These are phyloP conservation scores for Crotalus horridus DNA, from an alignment of 2,113 vertebrate genomes.

Conservation along the genomic window DNA sequence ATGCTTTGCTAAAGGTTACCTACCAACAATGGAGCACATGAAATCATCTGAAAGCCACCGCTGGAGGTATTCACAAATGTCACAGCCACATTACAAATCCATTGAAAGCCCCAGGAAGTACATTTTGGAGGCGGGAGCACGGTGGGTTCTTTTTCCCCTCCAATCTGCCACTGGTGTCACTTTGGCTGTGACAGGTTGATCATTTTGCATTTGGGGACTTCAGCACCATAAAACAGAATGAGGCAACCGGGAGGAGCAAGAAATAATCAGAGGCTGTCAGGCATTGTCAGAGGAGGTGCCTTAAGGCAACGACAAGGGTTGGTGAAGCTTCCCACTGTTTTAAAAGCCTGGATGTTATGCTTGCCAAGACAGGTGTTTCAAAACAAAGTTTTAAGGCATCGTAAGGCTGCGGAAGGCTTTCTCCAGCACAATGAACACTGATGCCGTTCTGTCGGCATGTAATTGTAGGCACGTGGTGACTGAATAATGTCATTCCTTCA, in stretches of 20 bases:
- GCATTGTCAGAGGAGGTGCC: constrained; percentile 25
- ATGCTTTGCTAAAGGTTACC: constrained; percentile 44
- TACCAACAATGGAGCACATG: constrained; percentile 59
- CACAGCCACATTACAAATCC: constrained; percentile 55
- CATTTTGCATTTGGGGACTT: constrained; percentile 44
- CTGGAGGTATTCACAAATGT: constrained; percentile 55
- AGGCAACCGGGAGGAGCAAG: constrained; percentile 22
- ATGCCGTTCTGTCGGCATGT: background rate
- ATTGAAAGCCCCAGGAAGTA: constrained; percentile 47
- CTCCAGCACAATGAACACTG: background rate
- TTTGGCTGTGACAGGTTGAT: constrained; percentile 55
- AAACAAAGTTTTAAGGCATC: background rate
- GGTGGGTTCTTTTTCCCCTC: constrained; percentile 34
- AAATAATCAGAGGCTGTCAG: constrained; percentile 29
- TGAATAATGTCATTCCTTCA: background rate
- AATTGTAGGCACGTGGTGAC: too few species aligned
- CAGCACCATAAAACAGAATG: constrained; percentile 35
- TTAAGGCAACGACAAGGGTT: constrained; percentile 18
- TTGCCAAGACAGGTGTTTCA: constrained; percentile 33
- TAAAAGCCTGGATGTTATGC: constrained; percentile 29
- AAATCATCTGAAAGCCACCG: constrained; percentile 54
- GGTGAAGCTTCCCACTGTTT: constrained; percentile 7
- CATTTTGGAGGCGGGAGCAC: constrained; percentile 26
- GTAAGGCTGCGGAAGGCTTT: background rate
- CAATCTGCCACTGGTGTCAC: constrained; percentile 49